Percentiles rank a stretch among this genome's conserved stretches.
phyloP scores from a whole-genome alignment of 2,797 vertebrate species.

The Rhinoraja longicauda region DNA sequence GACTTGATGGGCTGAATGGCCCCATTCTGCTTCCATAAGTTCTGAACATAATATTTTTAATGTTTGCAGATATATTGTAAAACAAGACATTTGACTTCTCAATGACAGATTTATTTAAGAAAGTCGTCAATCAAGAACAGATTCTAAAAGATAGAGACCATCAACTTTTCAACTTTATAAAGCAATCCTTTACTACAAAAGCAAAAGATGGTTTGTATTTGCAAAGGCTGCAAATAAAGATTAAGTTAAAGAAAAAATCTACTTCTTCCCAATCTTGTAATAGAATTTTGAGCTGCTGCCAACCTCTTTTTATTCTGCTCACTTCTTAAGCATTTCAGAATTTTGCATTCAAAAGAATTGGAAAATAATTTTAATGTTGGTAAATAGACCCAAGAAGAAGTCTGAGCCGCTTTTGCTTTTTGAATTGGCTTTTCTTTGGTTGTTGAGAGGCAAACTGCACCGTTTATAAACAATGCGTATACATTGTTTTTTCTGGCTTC shows the following conservation, averaged over 20 bases:
- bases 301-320: too few relatives aligned
- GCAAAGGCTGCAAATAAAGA: neutral
- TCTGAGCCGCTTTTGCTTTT: neutral
- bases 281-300: too few relatives aligned
- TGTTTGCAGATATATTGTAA: slow-evolving; percentile 7
- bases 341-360: too few relatives aligned
- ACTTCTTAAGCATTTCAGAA: too few relatives aligned
- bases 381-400: too few relatives aligned
- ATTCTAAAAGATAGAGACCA: slow-evolving; percentile 39
- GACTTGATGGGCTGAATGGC: too few relatives aligned
- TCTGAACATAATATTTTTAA: neutral
- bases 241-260: neutral
- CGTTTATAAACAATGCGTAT: neutral
- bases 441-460: neutral
- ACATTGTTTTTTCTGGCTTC: neutral
- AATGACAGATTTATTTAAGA: slow-evolving; percentile 38
- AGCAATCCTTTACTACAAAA: slow-evolving; percentile 35
- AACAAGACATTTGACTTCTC: neutral
- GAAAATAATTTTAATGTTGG: too few relatives aligned
- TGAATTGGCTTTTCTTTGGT: neutral
- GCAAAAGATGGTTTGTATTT: slow-evolving; percentile 29
- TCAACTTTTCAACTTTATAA: slow-evolving; percentile 40
- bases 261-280: neutral
- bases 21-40: too few relatives aligned
- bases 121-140: slow-evolving; percentile 35